Evolutionary conservation across 37 sponge, comb jelly and placozoan genomes (phyloP).

Genomic region (Agelas oroides): DNA sequence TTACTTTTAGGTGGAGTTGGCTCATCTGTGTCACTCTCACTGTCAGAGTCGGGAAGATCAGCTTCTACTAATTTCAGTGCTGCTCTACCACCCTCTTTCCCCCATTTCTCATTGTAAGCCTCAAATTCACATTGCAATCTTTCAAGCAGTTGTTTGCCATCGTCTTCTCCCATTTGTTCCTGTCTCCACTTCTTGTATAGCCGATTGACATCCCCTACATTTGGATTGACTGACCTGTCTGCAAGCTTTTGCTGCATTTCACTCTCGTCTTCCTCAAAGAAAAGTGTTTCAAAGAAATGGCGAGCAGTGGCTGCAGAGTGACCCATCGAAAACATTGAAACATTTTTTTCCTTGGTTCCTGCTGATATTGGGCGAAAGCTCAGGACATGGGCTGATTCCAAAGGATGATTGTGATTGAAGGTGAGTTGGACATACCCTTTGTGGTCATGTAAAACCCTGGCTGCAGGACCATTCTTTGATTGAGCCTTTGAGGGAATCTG

Average conservation of each 20-base stretch:
- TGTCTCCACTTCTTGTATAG: constrained; percentile 13
- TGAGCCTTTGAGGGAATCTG: too few species aligned
- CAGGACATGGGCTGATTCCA: constrained; percentile 34
- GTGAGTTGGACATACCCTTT: constrained; percentile 20
- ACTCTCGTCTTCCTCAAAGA: constrained; percentile 4
- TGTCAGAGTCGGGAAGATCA: too few species aligned
- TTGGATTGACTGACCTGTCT: constrained; percentile 33
- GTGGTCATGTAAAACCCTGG: too few species aligned
- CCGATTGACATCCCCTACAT: not conserved
- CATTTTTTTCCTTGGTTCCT: constrained; percentile 27
- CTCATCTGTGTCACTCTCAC: too few species aligned
- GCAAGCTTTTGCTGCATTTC: constrained; percentile 24
- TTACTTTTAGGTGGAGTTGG: too few species aligned
- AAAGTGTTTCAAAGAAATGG: constrained; percentile 22
- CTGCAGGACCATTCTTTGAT: too few species aligned
- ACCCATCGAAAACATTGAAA: constrained; percentile 36
- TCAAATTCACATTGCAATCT: constrained; percentile 25
- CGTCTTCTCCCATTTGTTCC: constrained; percentile 19
- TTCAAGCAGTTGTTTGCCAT: constrained; percentile 43
- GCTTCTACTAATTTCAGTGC: not conserved
- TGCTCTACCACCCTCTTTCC: constrained; percentile 5
- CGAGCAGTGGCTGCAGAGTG: constrained; percentile 22
- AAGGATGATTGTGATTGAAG: constrained; percentile 27
- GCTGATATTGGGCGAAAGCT: constrained; percentile 19
- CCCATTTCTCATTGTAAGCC: constrained; percentile 14